Conservation (phyloP, 2,888 invertebrate species). For the Melolontha melolontha region DNA sequence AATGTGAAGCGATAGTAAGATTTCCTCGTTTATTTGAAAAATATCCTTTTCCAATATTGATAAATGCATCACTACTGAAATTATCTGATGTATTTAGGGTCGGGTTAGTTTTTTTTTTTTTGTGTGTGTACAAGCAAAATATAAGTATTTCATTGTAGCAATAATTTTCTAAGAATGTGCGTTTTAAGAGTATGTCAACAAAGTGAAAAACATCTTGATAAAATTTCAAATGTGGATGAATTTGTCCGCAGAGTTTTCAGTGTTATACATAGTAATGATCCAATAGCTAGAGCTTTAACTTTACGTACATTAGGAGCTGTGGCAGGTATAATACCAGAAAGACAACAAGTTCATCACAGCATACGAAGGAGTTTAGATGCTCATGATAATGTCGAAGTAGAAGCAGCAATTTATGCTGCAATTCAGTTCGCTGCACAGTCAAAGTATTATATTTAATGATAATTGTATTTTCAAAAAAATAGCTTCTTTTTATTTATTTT, state of each 20-base stretch:
- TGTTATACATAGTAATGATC: constrained; percentile 97
- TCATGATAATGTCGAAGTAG: constrained; percentile 94
- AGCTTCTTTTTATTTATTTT: constrained; percentile 47
- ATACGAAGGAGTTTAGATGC: constrained; percentile 93
- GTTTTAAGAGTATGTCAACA: constrained; percentile 94
- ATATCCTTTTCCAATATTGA: constrained; percentile 97
- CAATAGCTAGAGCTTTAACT: constrained; percentile 92
- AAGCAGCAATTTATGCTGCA: constrained; percentile 95
- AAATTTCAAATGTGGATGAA: constrained; percentile 95
- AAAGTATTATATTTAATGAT: constrained; percentile 70
- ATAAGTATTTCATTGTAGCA: constrained; percentile 67
- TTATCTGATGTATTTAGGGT: constrained; percentile 94
- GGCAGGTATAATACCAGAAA: constrained; percentile 92
- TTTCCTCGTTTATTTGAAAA: constrained; percentile 96
- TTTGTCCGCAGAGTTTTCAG: constrained; percentile 90
- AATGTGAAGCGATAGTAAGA: constrained; percentile 96
- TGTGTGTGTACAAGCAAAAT: not conserved
- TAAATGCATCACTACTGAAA: constrained; percentile 95
- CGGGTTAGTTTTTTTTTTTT: constrained; percentile 66
- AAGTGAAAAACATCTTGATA: constrained; percentile 95
- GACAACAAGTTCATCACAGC: constrained; percentile 95
- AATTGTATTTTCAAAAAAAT: not conserved
- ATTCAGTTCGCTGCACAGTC: constrained; percentile 95
- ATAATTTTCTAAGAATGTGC: constrained; percentile 92
- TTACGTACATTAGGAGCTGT: constrained; percentile 91